Evolutionary conservation across 92 coral and sea anemone genomes (phyloP).

Genomic region (Siderastrea radians): DNA sequence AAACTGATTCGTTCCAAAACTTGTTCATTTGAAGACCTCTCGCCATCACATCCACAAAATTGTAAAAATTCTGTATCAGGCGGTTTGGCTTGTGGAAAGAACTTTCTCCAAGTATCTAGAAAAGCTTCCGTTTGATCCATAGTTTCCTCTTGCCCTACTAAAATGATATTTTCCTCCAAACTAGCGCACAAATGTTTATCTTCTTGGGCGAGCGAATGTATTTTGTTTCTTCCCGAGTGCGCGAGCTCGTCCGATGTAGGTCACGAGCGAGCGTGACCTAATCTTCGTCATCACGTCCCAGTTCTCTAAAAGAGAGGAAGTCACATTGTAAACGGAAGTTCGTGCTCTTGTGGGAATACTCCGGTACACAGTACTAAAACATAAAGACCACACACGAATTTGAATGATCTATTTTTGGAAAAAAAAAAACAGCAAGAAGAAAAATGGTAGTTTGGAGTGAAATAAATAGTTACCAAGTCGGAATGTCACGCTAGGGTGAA

Average conservation of each 20-base stretch:
- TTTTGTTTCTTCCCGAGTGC: conserved; percentile 19
- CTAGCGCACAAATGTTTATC: not conserved
- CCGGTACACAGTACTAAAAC: not conserved
- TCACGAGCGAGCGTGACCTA: conserved; percentile 56
- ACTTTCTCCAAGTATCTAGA: conserved; percentile 71
- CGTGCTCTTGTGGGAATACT: not conserved
- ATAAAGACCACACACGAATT: too few species aligned
- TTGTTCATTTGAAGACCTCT: conserved; percentile 42
- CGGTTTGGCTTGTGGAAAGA: conserved; percentile 65
- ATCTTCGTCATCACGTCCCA: conserved; percentile 34
- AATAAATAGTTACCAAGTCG: too few species aligned
- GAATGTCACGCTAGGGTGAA: too few species aligned
- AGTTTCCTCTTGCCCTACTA: conserved; percentile 14
- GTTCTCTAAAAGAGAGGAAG: conserved; percentile 16
- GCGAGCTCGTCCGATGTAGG: conserved; percentile 13
- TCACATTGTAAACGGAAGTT: not conserved
- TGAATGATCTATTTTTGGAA: too few species aligned
- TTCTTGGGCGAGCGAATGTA: too few species aligned
- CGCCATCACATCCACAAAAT: conserved; percentile 36
- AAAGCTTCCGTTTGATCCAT: conserved; percentile 79
- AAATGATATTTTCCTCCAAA: not conserved
- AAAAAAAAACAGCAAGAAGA: too few species aligned
- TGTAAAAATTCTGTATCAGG: conserved; percentile 75
- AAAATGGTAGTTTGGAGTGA: too few species aligned
- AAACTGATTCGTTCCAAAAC: conserved; percentile 59